Evolutionary conservation across 2,113 vertebrate genomes (phyloP), one percentile per base, ranked within the genome.

Genomic region (Hassar affinis): DNA sequence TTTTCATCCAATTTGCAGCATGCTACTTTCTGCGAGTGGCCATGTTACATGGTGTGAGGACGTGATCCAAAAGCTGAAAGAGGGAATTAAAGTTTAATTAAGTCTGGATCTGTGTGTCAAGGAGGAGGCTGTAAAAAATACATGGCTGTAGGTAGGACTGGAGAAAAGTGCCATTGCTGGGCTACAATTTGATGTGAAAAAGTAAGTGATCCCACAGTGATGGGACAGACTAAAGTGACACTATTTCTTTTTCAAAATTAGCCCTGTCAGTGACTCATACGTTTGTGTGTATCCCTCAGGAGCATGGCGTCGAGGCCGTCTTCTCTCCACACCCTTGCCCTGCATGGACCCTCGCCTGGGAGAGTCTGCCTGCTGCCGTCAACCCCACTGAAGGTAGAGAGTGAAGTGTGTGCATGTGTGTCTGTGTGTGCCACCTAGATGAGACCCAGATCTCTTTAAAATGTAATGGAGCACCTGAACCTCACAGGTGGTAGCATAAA

Each of bases 321-420:
- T 98, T 97, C 89, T 92, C 93, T 85, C 91, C 94, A 59, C 97
- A 99, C 90, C 98, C 98, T 0, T 95, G 92, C 87, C 95, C 97
- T 69, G 80, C 11, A 33, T 97, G 96, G 96, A 94, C 93, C 1
- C 88, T 99, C 84, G 95, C 97, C 5, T 99, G 98, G 98, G 92
- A 93, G 62, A 91, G 25, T 84, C 92, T 99, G 59, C 98, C 98
- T 78, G 89, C 89, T 83, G 96, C 96, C 20, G 97, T 96, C 87
- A 97, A 91, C 91, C 98, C 98, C 84, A 95, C 94, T 80, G 96
- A 98, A 96, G 98, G 98, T 98, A 91, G 94, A 91, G 93, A 94
- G 93, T 82, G 86, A 86, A 4, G 85, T 75, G n/a, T 76, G 54
- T 78, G 15, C 42, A 11, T 27, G 3, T 38, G 1, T 38, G 1